Evolutionary conservation across 1,140 invertebrate species (phyloP).

Genomic region (Aphis gossypii): DNA sequence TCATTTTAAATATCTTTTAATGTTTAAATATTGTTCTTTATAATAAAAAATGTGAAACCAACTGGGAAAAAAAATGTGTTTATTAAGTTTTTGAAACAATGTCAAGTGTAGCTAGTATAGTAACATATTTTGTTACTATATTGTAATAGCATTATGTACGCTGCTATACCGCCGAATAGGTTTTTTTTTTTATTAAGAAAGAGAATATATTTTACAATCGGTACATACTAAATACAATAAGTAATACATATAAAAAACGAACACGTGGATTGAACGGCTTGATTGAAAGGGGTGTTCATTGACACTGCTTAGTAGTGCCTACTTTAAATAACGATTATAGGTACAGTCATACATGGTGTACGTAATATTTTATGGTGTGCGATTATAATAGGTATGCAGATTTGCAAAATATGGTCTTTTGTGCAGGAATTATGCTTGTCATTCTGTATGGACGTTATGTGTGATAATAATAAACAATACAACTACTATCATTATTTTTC

Average conservation of each 20-base stretch:
- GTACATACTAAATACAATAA: background rate
- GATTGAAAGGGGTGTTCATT: background rate
- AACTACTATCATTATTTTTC: background rate
- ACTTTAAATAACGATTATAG: background rate
- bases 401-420: background rate
- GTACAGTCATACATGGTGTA: background rate
- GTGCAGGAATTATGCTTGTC: background rate
- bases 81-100: background rate
- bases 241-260: background rate
- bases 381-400: slow-evolving; percentile 1
- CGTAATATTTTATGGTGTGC: background rate
- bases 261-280: background rate
- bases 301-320: background rate
- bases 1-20: background rate
- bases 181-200: background rate
- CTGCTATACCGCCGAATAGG: background rate
- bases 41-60: background rate
- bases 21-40: background rate
- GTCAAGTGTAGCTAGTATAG: background rate
- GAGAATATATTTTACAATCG: background rate
- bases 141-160: background rate
- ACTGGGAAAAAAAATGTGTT: background rate
- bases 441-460: background rate
- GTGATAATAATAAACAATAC: background rate
- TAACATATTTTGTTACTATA: background rate